A percentile compares a stretch with the other conserved stretches of the same genome.
These are phyloP conservation scores for Scolopax rusticola DNA, from an alignment of 2,797 vertebrate species.

Conservation along the genomic window DNA sequence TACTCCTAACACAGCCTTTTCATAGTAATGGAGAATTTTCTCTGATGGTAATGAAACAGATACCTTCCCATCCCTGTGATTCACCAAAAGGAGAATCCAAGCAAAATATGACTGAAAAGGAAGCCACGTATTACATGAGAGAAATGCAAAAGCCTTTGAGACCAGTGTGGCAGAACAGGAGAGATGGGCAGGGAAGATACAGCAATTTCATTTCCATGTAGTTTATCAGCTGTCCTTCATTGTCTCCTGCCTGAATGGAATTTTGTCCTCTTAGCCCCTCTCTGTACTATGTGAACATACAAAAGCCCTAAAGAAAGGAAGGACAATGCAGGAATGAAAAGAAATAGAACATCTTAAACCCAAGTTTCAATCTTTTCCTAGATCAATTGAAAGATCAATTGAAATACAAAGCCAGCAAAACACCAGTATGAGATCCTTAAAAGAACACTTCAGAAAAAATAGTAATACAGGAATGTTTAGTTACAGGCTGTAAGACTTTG, in stretches of 20 bases:
- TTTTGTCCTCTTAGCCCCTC: background rate
- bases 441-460: background rate
- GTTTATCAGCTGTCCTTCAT: background rate
- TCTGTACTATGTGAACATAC: background rate
- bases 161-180: background rate
- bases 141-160: background rate
- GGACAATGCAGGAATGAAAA: background rate
- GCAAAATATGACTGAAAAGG: background rate
- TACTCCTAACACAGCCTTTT: background rate
- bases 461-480: background rate
- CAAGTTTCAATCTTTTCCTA: background rate
- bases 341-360: background rate
- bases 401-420: background rate
- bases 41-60: background rate
- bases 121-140: background rate
- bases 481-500: background rate
- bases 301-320: background rate
- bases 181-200: background rate
- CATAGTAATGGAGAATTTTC: background rate
- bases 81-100: background rate
- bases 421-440: background rate
- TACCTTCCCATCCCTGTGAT: background rate
- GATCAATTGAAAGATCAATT: background rate
- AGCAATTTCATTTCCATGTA: background rate
- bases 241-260: background rate